phyloP scores from a whole-genome alignment of 1,140 invertebrate species.

The Euura lappo region DNA sequence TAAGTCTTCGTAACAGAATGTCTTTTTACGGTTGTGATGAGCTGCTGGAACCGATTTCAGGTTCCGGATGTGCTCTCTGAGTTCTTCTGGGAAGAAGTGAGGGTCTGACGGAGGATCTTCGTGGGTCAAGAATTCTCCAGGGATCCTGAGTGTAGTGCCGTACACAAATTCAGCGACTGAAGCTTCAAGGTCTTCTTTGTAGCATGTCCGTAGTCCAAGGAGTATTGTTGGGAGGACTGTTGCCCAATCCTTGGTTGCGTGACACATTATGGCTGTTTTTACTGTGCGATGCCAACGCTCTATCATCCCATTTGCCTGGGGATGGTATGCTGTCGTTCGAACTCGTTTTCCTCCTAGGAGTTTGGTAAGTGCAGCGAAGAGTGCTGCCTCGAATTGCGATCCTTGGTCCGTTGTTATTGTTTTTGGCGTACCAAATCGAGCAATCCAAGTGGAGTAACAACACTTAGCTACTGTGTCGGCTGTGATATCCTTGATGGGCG shows the following conservation, averaged over 20 bases:
- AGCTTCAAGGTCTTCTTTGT: conserved; percentile 10
- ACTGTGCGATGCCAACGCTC: conserved; percentile 38
- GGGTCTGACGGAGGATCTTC: background rate
- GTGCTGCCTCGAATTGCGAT: conserved; percentile 39
- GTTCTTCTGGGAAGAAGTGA: conserved; percentile 13
- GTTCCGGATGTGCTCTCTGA: background rate
- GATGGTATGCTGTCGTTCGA: conserved; percentile 34
- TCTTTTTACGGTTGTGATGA: conserved; percentile 10
- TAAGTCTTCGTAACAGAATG: conserved; percentile 29
- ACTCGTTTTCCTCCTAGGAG: conserved; percentile 24
- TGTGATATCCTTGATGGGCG: conserved; percentile 50
- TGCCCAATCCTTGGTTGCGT: conserved; percentile 25
- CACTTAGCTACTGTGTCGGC: conserved; percentile 44
- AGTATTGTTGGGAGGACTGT: conserved; percentile 31
- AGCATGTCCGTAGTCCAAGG: conserved; percentile 21
- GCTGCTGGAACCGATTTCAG: conserved; percentile 6
- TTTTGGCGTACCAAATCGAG: conserved; percentile 39
- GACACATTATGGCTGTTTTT: conserved; percentile 29
- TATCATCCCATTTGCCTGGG: conserved; percentile 36
- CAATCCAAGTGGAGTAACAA: conserved; percentile 43
- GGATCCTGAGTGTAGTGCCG: conserved; percentile 8
- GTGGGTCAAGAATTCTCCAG: conserved; percentile 37
- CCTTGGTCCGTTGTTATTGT: conserved; percentile 44
- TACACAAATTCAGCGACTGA: conserved; percentile 20
- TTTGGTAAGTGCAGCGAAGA: conserved; percentile 30